phyloP scores from a whole-genome alignment of 2,797 vertebrate genomes.

The Acrossocheilus wenchowensis region DNA sequence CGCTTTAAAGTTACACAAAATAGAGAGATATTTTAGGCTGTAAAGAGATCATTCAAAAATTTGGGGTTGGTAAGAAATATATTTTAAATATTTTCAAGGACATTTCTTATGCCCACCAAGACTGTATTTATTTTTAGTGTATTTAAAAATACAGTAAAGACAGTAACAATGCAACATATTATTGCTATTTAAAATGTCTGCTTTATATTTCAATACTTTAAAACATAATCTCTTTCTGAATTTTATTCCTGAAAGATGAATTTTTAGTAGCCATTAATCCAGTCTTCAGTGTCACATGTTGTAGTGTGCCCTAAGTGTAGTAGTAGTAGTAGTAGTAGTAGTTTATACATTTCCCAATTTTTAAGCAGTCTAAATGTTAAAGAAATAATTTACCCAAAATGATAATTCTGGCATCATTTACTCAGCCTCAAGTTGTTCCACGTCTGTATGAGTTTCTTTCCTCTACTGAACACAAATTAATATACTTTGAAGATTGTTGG shows the following conservation, averaged over 20 bases:
- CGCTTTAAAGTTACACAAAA: constrained; percentile 16
- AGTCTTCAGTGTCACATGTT: too few relatives aligned
- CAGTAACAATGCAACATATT: background rate
- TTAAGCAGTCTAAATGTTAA: background rate
- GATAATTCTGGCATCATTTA: background rate
- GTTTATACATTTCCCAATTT: too few relatives aligned
- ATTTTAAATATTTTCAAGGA: background rate
- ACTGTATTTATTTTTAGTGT: background rate
- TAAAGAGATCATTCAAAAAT: background rate
- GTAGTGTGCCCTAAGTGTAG: too few relatives aligned
- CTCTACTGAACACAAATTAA: background rate
- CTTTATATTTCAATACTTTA: background rate
- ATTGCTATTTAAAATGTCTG: background rate
- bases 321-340: too few relatives aligned
- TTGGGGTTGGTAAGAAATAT: background rate
- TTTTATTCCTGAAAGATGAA: background rate
- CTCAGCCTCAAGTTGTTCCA: too few relatives aligned
- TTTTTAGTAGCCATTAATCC: background rate
- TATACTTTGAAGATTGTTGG: background rate
- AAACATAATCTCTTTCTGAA: background rate
- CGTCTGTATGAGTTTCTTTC: background rate
- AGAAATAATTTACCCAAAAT: background rate
- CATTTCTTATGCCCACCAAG: background rate
- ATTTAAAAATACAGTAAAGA: background rate
- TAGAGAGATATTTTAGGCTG: constrained; percentile 23